Conservation (phyloP, 2,797 vertebrate species). For the Falco biarmicus region DNA sequence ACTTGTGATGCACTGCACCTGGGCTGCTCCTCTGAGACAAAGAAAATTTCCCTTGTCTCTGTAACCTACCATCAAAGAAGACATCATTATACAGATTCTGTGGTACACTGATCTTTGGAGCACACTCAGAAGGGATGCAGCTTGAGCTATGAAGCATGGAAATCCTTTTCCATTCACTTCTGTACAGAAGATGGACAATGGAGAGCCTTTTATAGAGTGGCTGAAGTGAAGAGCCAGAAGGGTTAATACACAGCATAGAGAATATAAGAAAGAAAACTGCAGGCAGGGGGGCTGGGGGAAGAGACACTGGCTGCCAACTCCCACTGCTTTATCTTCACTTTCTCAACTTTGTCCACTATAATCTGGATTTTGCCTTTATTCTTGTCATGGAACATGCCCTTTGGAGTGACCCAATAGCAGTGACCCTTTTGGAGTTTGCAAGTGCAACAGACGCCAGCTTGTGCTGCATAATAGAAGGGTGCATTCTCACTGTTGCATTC, state of each 20-base stretch:
- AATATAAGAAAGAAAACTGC: not conserved
- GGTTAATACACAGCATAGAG: not conserved
- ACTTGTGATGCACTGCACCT: not conserved
- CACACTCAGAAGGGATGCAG: not conserved
- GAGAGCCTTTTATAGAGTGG: not conserved
- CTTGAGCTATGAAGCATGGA: not conserved
- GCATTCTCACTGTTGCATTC: not conserved
- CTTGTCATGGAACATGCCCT: constrained; percentile 8
- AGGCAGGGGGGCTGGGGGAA: rapidly evolving
- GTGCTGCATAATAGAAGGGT: not conserved
- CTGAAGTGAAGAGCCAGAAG: not conserved
- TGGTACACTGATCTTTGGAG: not conserved
- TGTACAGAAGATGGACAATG: not conserved
- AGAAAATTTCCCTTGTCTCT: constrained; percentile 20
- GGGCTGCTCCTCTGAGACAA: constrained; percentile 15
- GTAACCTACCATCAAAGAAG: not conserved
- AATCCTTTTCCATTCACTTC: constrained; percentile 26
- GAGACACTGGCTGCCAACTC: not conserved
- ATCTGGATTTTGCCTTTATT: constrained; percentile 25
- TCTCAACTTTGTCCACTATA: constrained; percentile 10
- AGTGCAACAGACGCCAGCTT: not conserved
- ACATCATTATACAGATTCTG: not conserved
- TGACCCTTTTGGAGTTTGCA: not conserved
- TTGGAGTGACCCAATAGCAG: not conserved
- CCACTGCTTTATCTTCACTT: constrained; percentile 21